phyloP scores from a whole-genome alignment of 2,888 invertebrate species.

The Lypha dubia region DNA sequence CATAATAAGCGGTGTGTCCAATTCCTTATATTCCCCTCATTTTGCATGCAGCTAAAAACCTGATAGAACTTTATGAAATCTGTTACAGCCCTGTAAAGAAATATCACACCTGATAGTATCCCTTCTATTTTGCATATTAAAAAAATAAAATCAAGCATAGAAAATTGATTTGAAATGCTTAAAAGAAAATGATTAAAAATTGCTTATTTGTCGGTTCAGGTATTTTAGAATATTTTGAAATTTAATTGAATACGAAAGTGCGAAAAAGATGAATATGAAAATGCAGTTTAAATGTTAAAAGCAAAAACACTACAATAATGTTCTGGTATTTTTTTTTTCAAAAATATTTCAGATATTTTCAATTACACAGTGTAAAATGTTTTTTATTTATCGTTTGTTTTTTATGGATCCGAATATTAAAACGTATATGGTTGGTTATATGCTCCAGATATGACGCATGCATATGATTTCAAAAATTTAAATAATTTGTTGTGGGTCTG shows the following conservation, averaged over 20 bases:
- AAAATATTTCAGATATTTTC: no score
- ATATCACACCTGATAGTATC: constrained; percentile 52
- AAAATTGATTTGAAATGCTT: constrained; percentile 38
- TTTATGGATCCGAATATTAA: no score
- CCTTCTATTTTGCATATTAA: constrained; percentile 4
- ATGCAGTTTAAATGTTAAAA: not conserved
- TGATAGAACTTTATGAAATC: constrained; percentile 7
- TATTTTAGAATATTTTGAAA: constrained; percentile 2
- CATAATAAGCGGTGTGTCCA: constrained; percentile 39
- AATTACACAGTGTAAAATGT: no score
- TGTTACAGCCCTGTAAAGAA: constrained; percentile 2
- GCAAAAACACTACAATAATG: no score
- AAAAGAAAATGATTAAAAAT: constrained; percentile 21
- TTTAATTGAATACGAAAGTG: constrained; percentile 9
- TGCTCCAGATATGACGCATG: no score
- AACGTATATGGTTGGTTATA: no score
- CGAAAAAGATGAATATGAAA: not conserved
- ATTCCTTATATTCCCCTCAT: constrained; percentile 14
- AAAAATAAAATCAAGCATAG: constrained; percentile 30
- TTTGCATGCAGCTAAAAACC: not conserved
- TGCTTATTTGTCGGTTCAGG: constrained; percentile 9
- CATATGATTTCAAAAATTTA: no score
- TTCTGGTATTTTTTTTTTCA: no score
- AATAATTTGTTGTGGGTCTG: no score
- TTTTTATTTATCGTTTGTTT: no score